Base-by-base conservation (phyloP, 2,797 vertebrate genomes). In the Rhabdomys pumilio region DNA sequence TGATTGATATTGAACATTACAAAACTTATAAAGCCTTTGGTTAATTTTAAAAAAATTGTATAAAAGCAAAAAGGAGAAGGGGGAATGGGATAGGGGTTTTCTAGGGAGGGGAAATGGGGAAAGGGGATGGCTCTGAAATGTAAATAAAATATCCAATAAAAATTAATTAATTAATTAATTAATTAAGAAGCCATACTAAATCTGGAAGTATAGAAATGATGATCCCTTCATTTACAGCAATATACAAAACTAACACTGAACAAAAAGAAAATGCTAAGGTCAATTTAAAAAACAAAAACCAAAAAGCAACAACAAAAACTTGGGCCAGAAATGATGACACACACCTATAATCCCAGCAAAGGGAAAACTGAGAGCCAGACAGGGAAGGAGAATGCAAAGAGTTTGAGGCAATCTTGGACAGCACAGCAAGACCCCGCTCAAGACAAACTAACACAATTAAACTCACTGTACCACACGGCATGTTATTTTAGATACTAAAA, bases 181-280 rank as follows among this genome's bases (percentile, higher is more conserved):
- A 38, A 38, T 38, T 38, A 38, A 38, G 38, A 93, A 44, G 24
- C 92, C 80, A 96, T 95, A 91, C 77, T 72, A 97, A 89, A 81
- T 90, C 89, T 55, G 29, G 44, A 95, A 88, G 20, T 92, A 38
- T 80, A 80, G 26, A 92, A 92, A 91, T 50, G 89, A 91, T 34
- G 41, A 92, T 47, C 24, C 38, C 63, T 94, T 95, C 53, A 59
- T 94, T 75, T 88, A 47, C 14, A 82, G 26, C 89, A n/a, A 57
- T 57, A 96, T 24, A 83, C 77, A 95, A 96, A 94, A 95, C 24
- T 84, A 95, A 89, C 50, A 87, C 55, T 19, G 92, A 94, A 94
- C 69, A 95, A 69, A 69, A 84, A 76, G 61, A 59, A 88, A 75
- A 81, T 61, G 17, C 5, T 19, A 80, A 69, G 50, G 47, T 90